phyloP scores from a whole-genome alignment of 2,888 invertebrate species.

The Orthonychiurus folsomi region DNA sequence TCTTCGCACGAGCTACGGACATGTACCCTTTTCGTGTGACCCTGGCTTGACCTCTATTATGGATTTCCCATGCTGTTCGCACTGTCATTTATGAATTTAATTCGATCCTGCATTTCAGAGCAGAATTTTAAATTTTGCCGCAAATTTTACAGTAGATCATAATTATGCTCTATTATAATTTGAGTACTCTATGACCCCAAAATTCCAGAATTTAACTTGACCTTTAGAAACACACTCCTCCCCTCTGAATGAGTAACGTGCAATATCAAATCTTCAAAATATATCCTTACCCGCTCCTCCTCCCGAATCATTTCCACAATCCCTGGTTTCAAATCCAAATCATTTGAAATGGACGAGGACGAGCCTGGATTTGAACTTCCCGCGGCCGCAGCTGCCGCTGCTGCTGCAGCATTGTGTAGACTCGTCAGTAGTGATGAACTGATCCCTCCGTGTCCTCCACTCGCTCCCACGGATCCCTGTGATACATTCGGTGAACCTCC shows the following conservation, averaged over 20 bases:
- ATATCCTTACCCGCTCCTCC: slow-evolving; percentile 80
- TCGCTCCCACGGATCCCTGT: slow-evolving; percentile 20
- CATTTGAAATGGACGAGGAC: slow-evolving; percentile 51
- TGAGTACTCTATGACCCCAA: no score
- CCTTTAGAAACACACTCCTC: no score
- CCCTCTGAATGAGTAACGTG: neutral
- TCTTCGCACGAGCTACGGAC: neutral
- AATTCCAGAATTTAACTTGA: no score
- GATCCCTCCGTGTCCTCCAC: neutral
- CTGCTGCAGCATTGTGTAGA: slow-evolving; percentile 34
- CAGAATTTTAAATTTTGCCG: no score
- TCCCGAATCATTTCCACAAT: slow-evolving; percentile 94
- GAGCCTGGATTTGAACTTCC: slow-evolving; percentile 9
- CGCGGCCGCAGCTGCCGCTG: slow-evolving; percentile 29
- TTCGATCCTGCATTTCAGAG: no score
- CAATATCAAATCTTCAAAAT: neutral
- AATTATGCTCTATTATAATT: no score
- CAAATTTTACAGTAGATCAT: no score
- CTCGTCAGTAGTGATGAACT: slow-evolving; percentile 22
- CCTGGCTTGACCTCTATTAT: neutral
- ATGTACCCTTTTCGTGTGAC: no score
- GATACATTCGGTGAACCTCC: slow-evolving; percentile 6
- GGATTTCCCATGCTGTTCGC: neutral
- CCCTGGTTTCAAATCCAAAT: slow-evolving; percentile 85
- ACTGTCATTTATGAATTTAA: neutral